A percentile compares a stretch with the other conserved stretches of the same genome.
Conservation (phyloP, 2,797 vertebrate genomes). For the Pagetopsis macropterus region DNA sequence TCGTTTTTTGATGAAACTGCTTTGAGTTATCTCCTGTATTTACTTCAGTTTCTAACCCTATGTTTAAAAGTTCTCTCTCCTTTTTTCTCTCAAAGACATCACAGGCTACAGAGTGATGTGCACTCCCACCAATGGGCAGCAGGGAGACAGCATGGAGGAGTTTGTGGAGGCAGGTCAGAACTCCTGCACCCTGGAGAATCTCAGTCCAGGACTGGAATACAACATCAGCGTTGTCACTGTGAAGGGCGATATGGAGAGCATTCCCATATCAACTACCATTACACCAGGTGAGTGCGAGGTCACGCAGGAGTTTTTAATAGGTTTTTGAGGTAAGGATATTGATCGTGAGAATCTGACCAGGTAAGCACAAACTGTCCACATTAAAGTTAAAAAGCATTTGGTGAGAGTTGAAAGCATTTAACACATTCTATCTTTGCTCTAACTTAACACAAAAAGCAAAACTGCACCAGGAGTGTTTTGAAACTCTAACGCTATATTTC, state of each 20-base stretch:
- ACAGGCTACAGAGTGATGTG: constrained; percentile 93
- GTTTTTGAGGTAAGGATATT: neutral
- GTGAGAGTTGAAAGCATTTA: neutral
- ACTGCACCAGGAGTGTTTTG: constrained; percentile 22
- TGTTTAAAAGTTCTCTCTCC: neutral
- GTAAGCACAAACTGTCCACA: too few species aligned
- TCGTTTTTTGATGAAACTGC: neutral
- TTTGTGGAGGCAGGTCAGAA: constrained; percentile 89
- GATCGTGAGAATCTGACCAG: neutral
- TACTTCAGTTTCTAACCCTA: neutral
- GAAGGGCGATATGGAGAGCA: constrained; percentile 92
- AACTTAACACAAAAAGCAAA: constrained; percentile 18
- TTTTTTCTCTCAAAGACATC: constrained; percentile 82
- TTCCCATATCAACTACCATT: constrained; percentile 88
- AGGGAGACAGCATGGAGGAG: constrained; percentile 92
- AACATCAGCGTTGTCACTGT: constrained; percentile 94
- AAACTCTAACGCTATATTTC: constrained; percentile 26
- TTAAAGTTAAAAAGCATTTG: too few species aligned
- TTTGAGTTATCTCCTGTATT: neutral
- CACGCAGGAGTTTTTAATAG: neutral
- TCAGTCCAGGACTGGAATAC: constrained; percentile 95
- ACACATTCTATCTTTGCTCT: constrained; percentile 16
- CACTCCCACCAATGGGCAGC: constrained; percentile 89
- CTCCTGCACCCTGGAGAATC: constrained; percentile 91
- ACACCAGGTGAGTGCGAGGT: constrained; percentile 86